Percentiles rank a stretch among this genome's conserved stretches.
Evolutionary conservation across 2,113 vertebrate species (phyloP).

Genomic region (Chamaetylas fuelleborni): DNA sequence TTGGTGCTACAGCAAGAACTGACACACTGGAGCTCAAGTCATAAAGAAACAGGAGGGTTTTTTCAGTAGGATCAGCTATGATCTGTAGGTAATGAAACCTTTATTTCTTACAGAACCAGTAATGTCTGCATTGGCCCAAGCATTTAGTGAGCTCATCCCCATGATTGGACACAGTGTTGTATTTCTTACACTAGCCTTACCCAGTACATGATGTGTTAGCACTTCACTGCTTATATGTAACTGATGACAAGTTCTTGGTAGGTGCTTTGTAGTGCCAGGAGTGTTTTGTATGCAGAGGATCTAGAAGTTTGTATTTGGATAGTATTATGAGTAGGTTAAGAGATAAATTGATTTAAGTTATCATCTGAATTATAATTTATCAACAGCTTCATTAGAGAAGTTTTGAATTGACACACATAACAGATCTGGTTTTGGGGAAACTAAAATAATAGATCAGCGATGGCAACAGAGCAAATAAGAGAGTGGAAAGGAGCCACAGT

Average conservation of each 20-base stretch:
- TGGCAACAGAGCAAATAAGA: neutral
- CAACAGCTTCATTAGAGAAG: neutral
- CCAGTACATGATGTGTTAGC: neutral
- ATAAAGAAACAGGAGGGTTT: neutral
- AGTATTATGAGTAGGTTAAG: neutral
- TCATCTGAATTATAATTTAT: neutral
- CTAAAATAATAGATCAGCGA: neutral
- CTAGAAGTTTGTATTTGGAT: neutral
- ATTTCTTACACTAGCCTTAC: fast-evolving
- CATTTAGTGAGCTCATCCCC: neutral
- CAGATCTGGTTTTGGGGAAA: neutral
- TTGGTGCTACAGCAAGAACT: neutral
- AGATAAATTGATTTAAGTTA: neutral
- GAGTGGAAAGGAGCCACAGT: neutral
- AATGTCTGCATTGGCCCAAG: neutral
- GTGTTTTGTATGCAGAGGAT: neutral
- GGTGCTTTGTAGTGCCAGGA: neutral
- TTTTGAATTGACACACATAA: neutral
- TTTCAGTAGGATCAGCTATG: neutral
- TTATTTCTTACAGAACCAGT: neutral
- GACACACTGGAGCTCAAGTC: neutral
- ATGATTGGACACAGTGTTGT: fast-evolving
- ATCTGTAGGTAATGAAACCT: neutral
- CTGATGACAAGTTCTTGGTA: neutral
- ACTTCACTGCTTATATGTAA: neutral